phyloP scores from a whole-genome alignment of 2,797 vertebrate species.

The Antennarius maculatus region DNA sequence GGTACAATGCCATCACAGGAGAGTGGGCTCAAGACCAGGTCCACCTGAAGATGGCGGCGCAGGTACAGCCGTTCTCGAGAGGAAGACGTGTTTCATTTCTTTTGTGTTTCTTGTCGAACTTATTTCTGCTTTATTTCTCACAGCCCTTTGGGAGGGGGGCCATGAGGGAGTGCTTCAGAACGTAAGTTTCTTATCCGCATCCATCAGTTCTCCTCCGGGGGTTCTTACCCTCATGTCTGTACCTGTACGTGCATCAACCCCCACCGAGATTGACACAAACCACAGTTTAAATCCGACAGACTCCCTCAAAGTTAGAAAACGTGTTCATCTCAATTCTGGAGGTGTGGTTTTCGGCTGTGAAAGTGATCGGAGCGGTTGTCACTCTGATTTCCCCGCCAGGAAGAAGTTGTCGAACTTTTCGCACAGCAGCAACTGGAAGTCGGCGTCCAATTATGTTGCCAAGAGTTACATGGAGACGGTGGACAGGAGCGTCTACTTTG shows the following conservation, averaged over 20 bases:
- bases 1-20: constrained; percentile 92
- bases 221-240: constrained; percentile 27
- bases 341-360: too few species aligned
- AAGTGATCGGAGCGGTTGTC: not conserved
- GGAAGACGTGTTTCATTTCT: too few species aligned
- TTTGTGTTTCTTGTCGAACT: not conserved
- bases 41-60: constrained; percentile 92
- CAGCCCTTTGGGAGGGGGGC: constrained; percentile 96
- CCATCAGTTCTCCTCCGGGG: constrained; percentile 13
- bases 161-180: constrained; percentile 97
- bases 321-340: too few species aligned
- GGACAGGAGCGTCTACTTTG: constrained; percentile 91
- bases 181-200: constrained; percentile 84
- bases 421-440: constrained; percentile 94
- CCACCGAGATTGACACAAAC: too few species aligned
- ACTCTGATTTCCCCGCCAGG: constrained; percentile 69
- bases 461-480: constrained; percentile 93
- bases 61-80: constrained; percentile 77
- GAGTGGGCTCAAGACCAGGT: constrained; percentile 92
- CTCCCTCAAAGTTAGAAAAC: too few species aligned
- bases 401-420: constrained; percentile 98
- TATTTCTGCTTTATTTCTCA: constrained; percentile 39
- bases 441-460: constrained; percentile 93
- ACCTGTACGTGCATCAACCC: too few species aligned
- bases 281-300: too few species aligned